Base-by-base conservation (phyloP, 1,140 invertebrate genomes). In the Pogonognathellus flavescens region DNA sequence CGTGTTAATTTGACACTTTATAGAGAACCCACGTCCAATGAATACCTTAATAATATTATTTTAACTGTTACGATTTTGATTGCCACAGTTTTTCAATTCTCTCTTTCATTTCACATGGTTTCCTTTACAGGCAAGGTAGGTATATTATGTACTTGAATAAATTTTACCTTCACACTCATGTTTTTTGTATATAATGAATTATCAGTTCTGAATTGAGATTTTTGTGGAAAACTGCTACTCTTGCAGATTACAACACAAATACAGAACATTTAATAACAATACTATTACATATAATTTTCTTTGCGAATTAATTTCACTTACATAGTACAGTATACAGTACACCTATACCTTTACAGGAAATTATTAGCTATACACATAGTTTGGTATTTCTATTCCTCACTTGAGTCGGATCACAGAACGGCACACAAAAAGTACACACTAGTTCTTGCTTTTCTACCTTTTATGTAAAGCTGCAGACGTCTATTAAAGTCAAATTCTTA, bases 331-430 rank as follows among this genome's bases (percentile, higher is more conserved):
- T n/a, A 5, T 14, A 5, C n/a, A n/a, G 1, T 57, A 2, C 3
- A 14, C 53, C 53, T 57, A 57, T 13, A n/a, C n/a, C 11, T 57
- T 57, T 14, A 2, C 11, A 14, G n/a, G 53, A 14, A n/a, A 57
- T 13, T 9, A 57, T n/a, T 14, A n/a, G 53, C 53, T 57, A 13
- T 9, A 57, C 53, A 4, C n/a, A 5, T 57, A 57, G 11, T 14
- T 41, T 41, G 31, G 31, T 41, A 41, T 41, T 41, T 41, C 31
- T 41, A 41, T 41, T 41, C 16, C 20, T 60, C 59, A 60, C 59
- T 70, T 25, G 14, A 70, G 13, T 70, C n/a, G 62, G 62, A 70
- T 70, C 62, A 70, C 62, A 70, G 62, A 70, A 70, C 62, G 25
- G 62, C 62, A 70, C 62, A 70, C 62, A 70, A 20, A 70, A 25